Conservation (phyloP, 2,113 vertebrate species). For the Monarcha castaneiventris region DNA sequence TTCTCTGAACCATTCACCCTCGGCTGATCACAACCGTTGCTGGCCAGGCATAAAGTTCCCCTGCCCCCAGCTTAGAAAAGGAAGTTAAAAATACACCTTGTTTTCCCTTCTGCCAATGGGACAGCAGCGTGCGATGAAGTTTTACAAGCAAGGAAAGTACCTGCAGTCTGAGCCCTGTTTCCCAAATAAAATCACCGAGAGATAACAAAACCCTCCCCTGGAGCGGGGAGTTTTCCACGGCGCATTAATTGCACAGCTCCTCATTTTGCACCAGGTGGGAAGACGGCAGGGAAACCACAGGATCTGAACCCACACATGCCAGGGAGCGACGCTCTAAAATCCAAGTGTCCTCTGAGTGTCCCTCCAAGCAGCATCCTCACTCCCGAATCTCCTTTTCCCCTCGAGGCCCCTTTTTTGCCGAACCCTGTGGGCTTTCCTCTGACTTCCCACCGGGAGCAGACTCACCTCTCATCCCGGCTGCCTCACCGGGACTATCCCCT, state of each 20-base stretch:
- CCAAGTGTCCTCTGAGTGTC: neutral
- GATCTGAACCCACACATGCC: neutral
- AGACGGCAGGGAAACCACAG: fast-evolving
- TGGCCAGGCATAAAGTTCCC: neutral
- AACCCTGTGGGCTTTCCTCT: neutral
- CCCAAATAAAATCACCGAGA: neutral
- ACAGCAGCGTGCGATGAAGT: neutral
- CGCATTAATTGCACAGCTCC: neutral
- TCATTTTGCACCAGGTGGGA: neutral
- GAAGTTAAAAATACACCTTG: neutral
- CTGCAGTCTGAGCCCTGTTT: neutral
- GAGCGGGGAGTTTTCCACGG: neutral
- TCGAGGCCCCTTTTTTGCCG: fast-evolving
- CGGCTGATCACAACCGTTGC: neutral
- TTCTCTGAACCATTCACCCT: neutral
- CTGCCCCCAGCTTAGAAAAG: neutral
- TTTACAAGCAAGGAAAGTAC: conserved; percentile 35
- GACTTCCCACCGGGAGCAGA: neutral
- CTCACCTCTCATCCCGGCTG: neutral
- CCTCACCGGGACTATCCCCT: neutral
- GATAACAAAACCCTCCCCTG: neutral
- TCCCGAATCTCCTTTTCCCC: neutral
- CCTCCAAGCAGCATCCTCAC: neutral
- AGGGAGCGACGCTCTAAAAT: fast-evolving
- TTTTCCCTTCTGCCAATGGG: neutral